Conservation (phyloP, 2,888 invertebrate species). For the Gibbula magus region DNA sequence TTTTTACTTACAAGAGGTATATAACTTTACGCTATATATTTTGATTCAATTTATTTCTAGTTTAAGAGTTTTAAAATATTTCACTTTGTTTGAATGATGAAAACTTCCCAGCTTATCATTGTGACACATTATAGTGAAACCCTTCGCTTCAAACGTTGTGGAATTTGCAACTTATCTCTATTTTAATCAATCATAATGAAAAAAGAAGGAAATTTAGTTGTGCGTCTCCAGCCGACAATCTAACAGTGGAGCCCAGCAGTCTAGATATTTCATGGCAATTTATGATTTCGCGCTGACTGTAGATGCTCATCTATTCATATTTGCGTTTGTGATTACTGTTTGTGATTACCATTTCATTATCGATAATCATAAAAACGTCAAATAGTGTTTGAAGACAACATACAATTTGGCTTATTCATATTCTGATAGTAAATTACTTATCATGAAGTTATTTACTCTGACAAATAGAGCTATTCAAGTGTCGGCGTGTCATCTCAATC, state of each 20-base stretch:
- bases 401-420: not conserved
- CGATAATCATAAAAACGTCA: not conserved
- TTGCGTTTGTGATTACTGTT: slow-evolving; percentile 2
- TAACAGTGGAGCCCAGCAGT: not conserved
- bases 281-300: not conserved
- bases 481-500: too few relatives aligned
- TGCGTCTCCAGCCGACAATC: not conserved
- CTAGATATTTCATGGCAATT: not conserved
- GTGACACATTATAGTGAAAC: too few relatives aligned
- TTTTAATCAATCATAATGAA: not conserved
- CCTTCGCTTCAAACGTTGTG: too few relatives aligned
- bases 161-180: too few relatives aligned
- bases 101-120: too few relatives aligned
- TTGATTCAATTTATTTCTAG: too few relatives aligned
- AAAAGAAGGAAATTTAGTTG: not conserved
- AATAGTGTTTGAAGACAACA: not conserved
- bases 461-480: not conserved
- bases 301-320: not conserved
- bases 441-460: not conserved
- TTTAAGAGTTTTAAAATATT: too few relatives aligned
- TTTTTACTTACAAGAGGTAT: too few relatives aligned
- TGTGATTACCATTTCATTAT: not conserved
- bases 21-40: too few relatives aligned
- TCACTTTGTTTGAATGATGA: too few relatives aligned
- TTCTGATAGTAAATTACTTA: not conserved